Evolutionary conservation across 2,888 invertebrate genomes (phyloP).

Genomic region (Chrysodeixis includens): DNA sequence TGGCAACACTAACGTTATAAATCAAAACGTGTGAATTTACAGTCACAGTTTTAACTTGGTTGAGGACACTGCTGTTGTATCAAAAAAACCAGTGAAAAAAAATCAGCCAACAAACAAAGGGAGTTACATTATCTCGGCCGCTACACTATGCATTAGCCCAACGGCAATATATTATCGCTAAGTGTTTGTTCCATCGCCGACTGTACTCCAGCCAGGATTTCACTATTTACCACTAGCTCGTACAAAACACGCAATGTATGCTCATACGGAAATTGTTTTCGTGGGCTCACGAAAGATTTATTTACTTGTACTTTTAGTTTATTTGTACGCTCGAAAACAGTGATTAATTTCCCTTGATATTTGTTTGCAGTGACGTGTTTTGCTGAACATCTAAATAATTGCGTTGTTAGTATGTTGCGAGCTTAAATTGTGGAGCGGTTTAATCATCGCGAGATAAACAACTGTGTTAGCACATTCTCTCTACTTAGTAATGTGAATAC

Average conservation of each 20-base stretch:
- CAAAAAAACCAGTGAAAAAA: slow-evolving; percentile 33
- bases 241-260: slow-evolving; percentile 56
- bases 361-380: slow-evolving; percentile 18
- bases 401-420: neutral
- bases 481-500: neutral
- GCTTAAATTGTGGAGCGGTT: neutral
- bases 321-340: slow-evolving; percentile 45
- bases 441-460: slow-evolving; percentile 2
- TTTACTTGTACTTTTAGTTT: slow-evolving; percentile 57
- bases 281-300: slow-evolving; percentile 56
- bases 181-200: slow-evolving; percentile 72
- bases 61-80: slow-evolving; percentile 6
- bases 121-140: slow-evolving; percentile 57
- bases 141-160: slow-evolving; percentile 72
- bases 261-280: slow-evolving; percentile 61
- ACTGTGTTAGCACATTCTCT: neutral
- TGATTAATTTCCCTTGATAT: slow-evolving; percentile 45
- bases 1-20: neutral
- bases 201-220: slow-evolving; percentile 60
- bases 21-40: neutral
- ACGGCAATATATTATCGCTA: slow-evolving; percentile 74
- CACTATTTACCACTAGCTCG: slow-evolving; percentile 58
- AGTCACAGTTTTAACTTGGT: neutral
- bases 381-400: slow-evolving; percentile 2
- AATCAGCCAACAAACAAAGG: slow-evolving; percentile 46